Base-by-base conservation (phyloP, 2,888 invertebrate species). In the Folsomia candida region DNA sequence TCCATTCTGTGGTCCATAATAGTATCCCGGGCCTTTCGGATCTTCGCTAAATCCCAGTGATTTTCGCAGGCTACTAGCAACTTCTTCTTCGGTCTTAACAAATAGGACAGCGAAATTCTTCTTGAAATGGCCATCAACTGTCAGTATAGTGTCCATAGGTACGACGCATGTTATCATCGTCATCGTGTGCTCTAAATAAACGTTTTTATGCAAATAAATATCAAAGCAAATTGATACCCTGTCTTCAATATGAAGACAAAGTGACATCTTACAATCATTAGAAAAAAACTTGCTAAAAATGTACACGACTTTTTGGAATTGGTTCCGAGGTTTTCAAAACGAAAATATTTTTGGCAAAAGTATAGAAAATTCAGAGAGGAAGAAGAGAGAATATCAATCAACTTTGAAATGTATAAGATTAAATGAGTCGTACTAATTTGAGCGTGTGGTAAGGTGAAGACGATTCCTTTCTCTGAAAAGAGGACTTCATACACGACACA, bases 41-140 rank as follows among this genome's bases (percentile, higher is more conserved):
- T 84, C 81, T 79, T 88, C 86, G 63, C 84, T 84, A 90, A 94
- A 91, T 66, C 90, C 88, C 51, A 94, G 85, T 28, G 86, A 83
- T 79, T 87, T 87, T 68, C 93, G 86, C 68, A 94, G 88, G 79
- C 87, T 88, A 27, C 84, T 84, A 20, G 90, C 93, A 81, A 89
- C 89, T 61, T 85, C 86, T 67, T 88, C 87, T 78, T 88, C 87
- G 20, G 91, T 88, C 81, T 92, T 92, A 79, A 94, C 86, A 83
- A 94, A 93, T 77, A 95, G 84, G 1, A 93, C 90, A 4, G 92
- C 91, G 82, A 91, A 85, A 1, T 86, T 84, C 83, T 89, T 90
- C 2, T 90, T 89, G 84, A 92, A 91, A 84, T 92, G 90, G 61
- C 89, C 89, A 78, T 92, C 85, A 75, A 93, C 87, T 85, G 89